Evolutionary conservation across 2,113 vertebrate species (phyloP).

Genomic region (Verasper variegatus): DNA sequence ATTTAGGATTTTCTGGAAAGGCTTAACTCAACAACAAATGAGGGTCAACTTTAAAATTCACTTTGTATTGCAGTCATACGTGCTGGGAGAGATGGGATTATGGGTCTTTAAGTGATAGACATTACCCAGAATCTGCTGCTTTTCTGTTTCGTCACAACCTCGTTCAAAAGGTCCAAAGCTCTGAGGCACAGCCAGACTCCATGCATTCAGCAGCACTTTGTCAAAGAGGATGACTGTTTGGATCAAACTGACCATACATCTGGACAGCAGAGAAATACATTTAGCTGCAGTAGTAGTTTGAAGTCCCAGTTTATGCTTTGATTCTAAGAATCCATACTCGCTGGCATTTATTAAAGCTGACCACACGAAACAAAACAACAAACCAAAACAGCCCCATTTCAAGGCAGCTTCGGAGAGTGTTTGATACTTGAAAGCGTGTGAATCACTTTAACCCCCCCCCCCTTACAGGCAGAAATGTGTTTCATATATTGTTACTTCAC

Average conservation of each 20-base stretch:
- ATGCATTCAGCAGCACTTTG: not conserved
- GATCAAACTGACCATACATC: not conserved
- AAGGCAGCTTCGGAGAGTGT: not conserved
- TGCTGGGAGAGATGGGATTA: not conserved
- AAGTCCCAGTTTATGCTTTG: not conserved
- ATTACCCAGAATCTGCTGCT: slow-evolving; percentile 8
- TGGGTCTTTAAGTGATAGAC: not conserved
- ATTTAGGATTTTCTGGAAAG: slow-evolving; percentile 41
- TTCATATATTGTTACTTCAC: not conserved
- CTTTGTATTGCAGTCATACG: slow-evolving; percentile 11
- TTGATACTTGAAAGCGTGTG: not conserved
- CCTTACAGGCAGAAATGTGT: not conserved
- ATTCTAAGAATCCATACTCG: not conserved
- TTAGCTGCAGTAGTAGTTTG: not conserved
- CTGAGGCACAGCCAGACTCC: slow-evolving; percentile 1
- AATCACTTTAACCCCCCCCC: not conserved
- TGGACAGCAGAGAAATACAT: not conserved
- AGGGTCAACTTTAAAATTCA: slow-evolving; percentile 53
- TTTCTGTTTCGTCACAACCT: not conserved
- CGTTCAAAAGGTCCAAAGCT: not conserved
- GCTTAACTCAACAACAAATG: slow-evolving; percentile 36
- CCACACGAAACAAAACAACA: not conserved
- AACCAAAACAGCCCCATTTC: not conserved
- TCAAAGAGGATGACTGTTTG: not conserved
- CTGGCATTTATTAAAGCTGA: not conserved